These are phyloP conservation scores for Epinotia nisella DNA, from an alignment of 2,888 invertebrate genomes.

Conservation along the genomic window DNA sequence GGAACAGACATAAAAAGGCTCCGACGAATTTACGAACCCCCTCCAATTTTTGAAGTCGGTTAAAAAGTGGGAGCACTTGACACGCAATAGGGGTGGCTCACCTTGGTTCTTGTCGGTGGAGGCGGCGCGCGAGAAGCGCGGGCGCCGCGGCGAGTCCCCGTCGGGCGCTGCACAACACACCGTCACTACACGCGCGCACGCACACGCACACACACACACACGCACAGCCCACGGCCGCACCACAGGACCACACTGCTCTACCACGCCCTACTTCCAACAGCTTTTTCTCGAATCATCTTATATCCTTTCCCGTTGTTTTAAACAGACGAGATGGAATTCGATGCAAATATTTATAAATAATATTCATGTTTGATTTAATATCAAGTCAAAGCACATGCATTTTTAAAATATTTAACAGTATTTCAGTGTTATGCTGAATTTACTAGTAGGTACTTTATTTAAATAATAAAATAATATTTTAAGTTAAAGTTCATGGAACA, in stretches of 20 bases:
- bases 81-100: conserved; percentile 53
- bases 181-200: conserved; percentile 52
- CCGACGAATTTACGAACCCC: too few species aligned
- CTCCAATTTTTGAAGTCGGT: too few species aligned
- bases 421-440: neutral
- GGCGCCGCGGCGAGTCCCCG: conserved; percentile 75
- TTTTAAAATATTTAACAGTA: neutral
- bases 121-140: conserved; percentile 82
- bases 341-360: neutral
- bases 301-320: too few species aligned
- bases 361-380: neutral
- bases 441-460: neutral
- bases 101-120: conserved; percentile 82
- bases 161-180: conserved; percentile 66
- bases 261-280: conserved; percentile 4
- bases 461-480: neutral
- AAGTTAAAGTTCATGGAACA: neutral
- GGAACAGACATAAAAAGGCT: too few species aligned
- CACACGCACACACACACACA: conserved; percentile 43
- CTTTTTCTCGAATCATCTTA: neutral
- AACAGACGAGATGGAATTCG: neutral
- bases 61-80: neutral
- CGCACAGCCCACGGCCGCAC: conserved; percentile 35
- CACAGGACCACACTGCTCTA: conserved; percentile 24
- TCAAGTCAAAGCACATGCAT: neutral